phyloP scores from a whole-genome alignment of 2,113 vertebrate genomes.

The Tor tambroides region DNA sequence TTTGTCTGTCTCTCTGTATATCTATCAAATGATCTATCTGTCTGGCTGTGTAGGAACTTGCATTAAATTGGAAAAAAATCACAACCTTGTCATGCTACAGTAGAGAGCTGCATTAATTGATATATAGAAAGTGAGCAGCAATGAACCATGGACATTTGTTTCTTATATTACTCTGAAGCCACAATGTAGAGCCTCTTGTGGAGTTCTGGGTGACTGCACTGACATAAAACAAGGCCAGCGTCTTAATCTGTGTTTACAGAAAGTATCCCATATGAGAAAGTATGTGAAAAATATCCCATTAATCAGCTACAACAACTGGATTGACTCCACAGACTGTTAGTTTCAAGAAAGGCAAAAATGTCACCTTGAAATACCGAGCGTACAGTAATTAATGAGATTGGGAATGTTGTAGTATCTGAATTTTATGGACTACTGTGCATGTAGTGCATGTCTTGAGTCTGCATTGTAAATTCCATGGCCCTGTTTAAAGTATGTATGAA shows the following conservation, averaged over 20 bases:
- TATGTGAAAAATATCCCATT: background rate
- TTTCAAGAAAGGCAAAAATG: background rate
- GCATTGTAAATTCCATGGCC: conserved; percentile 51
- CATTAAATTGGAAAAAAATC: conserved; percentile 20
- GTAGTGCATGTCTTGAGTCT: conserved; percentile 52
- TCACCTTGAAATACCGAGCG: conserved; percentile 11
- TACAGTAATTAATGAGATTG: conserved; percentile 34
- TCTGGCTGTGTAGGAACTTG: background rate
- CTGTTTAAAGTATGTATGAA: conserved; percentile 63
- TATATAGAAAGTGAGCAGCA: conserved; percentile 12
- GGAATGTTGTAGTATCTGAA: conserved; percentile 43
- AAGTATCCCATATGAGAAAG: background rate
- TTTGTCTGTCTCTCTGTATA: background rate
- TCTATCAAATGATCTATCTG: background rate
- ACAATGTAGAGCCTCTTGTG: conserved; percentile 37
- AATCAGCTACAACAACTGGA: conserved; percentile 26
- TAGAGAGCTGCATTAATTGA: conserved; percentile 19
- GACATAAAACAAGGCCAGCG: conserved; percentile 38
- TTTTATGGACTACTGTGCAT: conserved; percentile 68
- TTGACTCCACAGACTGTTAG: background rate
- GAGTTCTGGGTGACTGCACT: conserved; percentile 47
- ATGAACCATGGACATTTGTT: conserved; percentile 11
- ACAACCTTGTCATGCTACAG: conserved; percentile 17
- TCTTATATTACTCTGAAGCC: conserved; percentile 41
- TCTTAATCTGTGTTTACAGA: conserved; percentile 12